Evolutionary conservation across 2,797 vertebrate species (phyloP).

Genomic region (Urocyon cinereoargenteus): DNA sequence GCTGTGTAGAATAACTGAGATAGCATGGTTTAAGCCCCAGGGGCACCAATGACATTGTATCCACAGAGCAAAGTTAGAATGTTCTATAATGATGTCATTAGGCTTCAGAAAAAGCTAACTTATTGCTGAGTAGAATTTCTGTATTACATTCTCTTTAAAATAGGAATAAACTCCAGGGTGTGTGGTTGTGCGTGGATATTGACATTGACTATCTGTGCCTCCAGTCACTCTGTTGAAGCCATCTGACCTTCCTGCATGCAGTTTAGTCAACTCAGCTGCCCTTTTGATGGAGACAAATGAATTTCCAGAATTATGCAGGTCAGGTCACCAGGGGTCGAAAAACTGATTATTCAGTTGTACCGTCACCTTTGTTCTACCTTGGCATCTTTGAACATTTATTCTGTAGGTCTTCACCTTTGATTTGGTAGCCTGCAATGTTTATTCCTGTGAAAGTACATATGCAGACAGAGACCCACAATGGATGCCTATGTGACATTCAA

Average conservation of each 20-base stretch:
- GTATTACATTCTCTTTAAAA: conserved; percentile 69
- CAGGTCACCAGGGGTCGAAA: conserved; percentile 67
- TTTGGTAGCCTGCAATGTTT: conserved; percentile 32
- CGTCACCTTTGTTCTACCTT: conserved; percentile 61
- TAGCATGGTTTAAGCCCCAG: conserved; percentile 65
- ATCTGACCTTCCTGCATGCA: conserved; percentile 45
- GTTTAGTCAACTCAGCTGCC: conserved; percentile 75
- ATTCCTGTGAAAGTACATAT: conserved; percentile 25
- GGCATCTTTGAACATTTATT: conserved; percentile 44
- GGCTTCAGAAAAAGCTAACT: conserved; percentile 69
- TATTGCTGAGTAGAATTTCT: conserved; percentile 76
- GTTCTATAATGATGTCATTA: conserved; percentile 81
- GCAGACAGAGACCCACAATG: not conserved
- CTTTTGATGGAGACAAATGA: conserved; percentile 68
- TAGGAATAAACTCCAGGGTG: conserved; percentile 70
- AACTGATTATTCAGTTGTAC: conserved; percentile 72
- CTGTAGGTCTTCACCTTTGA: conserved; percentile 69
- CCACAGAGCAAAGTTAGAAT: conserved; percentile 69
- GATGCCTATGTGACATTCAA: not conserved
- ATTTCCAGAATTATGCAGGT: conserved; percentile 73
- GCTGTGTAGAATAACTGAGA: conserved; percentile 56
- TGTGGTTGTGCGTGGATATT: not conserved
- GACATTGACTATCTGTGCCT: conserved; percentile 63
- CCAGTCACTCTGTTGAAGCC: conserved; percentile 44
- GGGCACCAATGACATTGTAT: conserved; percentile 76